Conservation (phyloP, 2,113 vertebrate species). For the Hemiscyllium ocellatum region DNA sequence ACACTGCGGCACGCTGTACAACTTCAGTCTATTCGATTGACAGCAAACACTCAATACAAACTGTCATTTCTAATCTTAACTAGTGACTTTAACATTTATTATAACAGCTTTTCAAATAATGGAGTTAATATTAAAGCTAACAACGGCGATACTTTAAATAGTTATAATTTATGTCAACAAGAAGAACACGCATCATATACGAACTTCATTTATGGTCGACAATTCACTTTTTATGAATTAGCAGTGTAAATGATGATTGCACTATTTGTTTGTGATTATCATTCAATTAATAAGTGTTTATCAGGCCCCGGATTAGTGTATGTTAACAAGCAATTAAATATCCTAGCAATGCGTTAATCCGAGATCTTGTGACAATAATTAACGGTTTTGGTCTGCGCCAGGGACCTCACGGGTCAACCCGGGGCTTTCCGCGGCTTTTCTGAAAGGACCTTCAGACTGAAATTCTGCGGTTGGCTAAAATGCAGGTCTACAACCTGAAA, state of each 20-base stretch:
- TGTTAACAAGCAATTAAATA: conserved; percentile 88
- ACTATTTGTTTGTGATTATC: conserved; percentile 96
- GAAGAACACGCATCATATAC: not conserved
- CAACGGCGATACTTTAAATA: not conserved
- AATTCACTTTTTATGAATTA: conserved; percentile 87
- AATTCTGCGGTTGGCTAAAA: not conserved
- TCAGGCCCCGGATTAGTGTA: conserved; percentile 67
- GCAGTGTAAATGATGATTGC: conserved; percentile 70
- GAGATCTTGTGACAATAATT: conserved; percentile 98
- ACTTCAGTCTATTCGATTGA: not conserved
- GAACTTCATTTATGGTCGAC: conserved; percentile 60
- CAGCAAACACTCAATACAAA: not conserved
- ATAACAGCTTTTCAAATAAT: not conserved
- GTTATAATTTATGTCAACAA: not conserved
- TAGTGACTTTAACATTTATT: not conserved
- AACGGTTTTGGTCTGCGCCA: conserved; percentile 65
- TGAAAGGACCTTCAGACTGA: conserved; percentile 40
- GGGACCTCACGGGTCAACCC: conserved; percentile 59
- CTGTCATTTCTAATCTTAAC: not conserved
- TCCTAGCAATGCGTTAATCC: conserved; percentile 99
- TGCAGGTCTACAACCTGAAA: not conserved
- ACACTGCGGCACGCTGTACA: not conserved
- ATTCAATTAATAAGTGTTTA: conserved; percentile 99
- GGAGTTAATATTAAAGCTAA: not conserved
- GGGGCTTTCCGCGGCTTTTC: conserved; percentile 65